Conservation (phyloP, 2,797 vertebrate species). For the Epinephelus coioides region DNA sequence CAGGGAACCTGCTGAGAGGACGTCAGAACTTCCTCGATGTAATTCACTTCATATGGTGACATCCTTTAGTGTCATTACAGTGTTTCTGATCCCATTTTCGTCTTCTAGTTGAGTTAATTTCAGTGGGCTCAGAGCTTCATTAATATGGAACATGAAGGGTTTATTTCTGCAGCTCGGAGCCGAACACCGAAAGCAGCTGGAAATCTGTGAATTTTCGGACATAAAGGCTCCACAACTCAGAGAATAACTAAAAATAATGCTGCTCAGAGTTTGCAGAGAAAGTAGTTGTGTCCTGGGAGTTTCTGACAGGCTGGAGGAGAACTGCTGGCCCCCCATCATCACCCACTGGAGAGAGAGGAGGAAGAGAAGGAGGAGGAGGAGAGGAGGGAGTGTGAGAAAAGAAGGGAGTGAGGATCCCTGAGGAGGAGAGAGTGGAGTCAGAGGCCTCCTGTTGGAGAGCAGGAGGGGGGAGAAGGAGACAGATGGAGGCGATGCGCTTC, state of each 20-base stretch:
- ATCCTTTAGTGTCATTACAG: not conserved
- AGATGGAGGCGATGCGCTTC: slow-evolving; percentile 60
- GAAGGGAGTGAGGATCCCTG: slow-evolving; percentile 43
- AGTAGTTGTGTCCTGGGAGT: slow-evolving; percentile 54
- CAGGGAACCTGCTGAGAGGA: not conserved
- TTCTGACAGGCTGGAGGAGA: slow-evolving; percentile 64
- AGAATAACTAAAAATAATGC: slow-evolving; percentile 60
- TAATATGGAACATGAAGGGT: slow-evolving; percentile 8
- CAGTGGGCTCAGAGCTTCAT: not conserved
- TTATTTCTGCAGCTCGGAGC: slow-evolving; percentile 26
- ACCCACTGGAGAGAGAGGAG: slow-evolving; percentile 47
- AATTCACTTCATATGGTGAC: not conserved
- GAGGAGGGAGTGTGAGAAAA: slow-evolving; percentile 25
- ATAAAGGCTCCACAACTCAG: slow-evolving; percentile 36
- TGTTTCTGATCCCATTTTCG: not conserved
- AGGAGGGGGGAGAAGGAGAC: slow-evolving; percentile 34
- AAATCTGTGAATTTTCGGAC: slow-evolving; percentile 31
- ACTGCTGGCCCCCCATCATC: slow-evolving; percentile 65
- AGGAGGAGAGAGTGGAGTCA: slow-evolving; percentile 52
- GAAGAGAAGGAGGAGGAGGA: not conserved
- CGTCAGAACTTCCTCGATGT: not conserved
- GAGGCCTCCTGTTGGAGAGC: slow-evolving; percentile 48
- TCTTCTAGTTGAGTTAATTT: not conserved
- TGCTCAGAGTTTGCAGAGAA: slow-evolving; percentile 38
- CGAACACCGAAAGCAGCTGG: slow-evolving; percentile 10